Evolutionary conservation across 2,888 invertebrate species (phyloP), one percentile per base, ranked within the genome.

Genomic region (Chymomyza procnemis): DNA sequence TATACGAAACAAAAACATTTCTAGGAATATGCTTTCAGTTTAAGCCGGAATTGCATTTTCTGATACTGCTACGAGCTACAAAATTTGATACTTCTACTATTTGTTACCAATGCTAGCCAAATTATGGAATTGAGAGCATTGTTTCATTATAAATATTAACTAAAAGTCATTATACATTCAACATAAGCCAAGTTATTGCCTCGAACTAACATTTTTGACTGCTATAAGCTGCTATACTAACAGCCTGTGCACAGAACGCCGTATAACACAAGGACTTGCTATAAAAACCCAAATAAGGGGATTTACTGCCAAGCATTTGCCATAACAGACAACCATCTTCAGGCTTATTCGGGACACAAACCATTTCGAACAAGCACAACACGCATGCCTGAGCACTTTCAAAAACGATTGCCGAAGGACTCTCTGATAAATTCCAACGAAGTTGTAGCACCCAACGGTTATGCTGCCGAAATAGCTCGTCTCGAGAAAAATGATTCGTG

Each of bases 331-430:
- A 69, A 61, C 61, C 52, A 61, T 47, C 26, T 16, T 4, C 5
- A n/a, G 57, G 14, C 9, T 73, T 61, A 84, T 65, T 67, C 5
- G 2, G n/a, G 75, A 69, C 74, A 66, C 62, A 21, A 76, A 87
- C 86, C 62, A 46, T 75, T 76, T 79, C 85, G 85, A 82, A 73
- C 1, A 67, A 1, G 0, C 19, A 0, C 8, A 1, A 1, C 4
- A 78, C 85, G 87, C 80, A 85, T 63, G 87, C 71, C 78, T 78
- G 85, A 78, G 87, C 56, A 26, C 8, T 4, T 26, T 26, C 26
- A 26, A 5, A 26, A 4, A 18, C 57, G 65, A 21, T 48, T 5
- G 21, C 56, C 16, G 34, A 6, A 1, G 3, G 3, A 22, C 1
- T 22, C 50, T 65, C 70, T 70, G 70, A n/a, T 12, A 41, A 41